A percentile compares a stretch with the other conserved stretches of the same genome.
These are phyloP conservation scores for Girardinus metallicus DNA, from an alignment of 2,797 vertebrate genomes.

Conservation along the genomic window DNA sequence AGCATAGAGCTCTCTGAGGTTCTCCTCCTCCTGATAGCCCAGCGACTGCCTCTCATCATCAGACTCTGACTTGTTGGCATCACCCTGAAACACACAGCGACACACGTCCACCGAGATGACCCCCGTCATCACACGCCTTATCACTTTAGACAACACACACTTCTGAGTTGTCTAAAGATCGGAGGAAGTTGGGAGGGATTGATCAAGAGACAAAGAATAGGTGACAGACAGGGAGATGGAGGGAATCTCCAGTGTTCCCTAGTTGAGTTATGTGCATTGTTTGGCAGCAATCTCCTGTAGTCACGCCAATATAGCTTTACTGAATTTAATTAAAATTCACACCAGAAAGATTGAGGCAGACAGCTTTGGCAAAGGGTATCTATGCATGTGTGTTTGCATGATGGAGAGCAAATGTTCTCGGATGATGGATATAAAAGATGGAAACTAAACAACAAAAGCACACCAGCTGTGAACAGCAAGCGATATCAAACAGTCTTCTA, in stretches of 20 bases:
- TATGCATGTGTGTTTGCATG: constrained; percentile 23
- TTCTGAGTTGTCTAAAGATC: constrained; percentile 36
- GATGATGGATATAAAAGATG: constrained; percentile 77
- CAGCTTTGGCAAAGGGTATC: constrained; percentile 66
- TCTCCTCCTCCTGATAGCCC: constrained; percentile 91
- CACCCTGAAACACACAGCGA: constrained; percentile 82
- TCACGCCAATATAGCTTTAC: constrained; percentile 79
- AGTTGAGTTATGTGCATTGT: constrained; percentile 72
- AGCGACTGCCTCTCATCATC: constrained; percentile 91
- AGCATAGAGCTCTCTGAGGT: constrained; percentile 85
- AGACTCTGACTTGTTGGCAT: constrained; percentile 91
- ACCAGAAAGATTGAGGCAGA: constrained; percentile 76
- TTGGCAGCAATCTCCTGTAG: constrained; percentile 70
- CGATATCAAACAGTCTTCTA: constrained; percentile 74
- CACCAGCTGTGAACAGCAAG: constrained; percentile 77
- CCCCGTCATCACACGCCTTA: constrained; percentile 20
- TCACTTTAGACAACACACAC: constrained; percentile 11
- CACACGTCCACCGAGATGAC: constrained; percentile 16
- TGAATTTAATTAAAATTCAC: constrained; percentile 80
- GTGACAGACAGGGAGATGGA: constrained; percentile 32
- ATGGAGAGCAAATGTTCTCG: constrained; percentile 72
- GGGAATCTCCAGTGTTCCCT: constrained; percentile 65
- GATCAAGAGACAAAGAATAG: constrained; percentile 42
- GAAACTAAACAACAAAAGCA: constrained; percentile 80
- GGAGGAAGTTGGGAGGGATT: constrained; percentile 20